Conservation (phyloP, 2,113 vertebrate genomes). For the Seriola aureovittata region DNA sequence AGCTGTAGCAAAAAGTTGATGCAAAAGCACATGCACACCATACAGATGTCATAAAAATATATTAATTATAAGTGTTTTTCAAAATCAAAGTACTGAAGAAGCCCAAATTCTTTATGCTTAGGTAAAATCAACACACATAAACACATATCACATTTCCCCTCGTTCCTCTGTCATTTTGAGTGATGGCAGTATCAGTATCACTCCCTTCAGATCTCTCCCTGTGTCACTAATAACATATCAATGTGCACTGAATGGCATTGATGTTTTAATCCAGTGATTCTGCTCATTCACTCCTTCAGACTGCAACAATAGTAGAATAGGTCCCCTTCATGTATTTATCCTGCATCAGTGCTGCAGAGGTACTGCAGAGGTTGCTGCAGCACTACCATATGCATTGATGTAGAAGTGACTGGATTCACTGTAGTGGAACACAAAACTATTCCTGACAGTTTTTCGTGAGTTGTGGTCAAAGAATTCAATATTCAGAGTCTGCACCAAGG, state of each 20-base stretch:
- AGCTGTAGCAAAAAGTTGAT: neutral
- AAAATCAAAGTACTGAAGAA: neutral
- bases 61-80: neutral
- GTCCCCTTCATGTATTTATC: slow-evolving; percentile 27
- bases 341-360: slow-evolving; percentile 51
- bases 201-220: neutral
- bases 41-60: neutral
- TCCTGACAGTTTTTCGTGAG: neutral
- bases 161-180: slow-evolving; percentile 41
- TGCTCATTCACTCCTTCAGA: slow-evolving; percentile 6
- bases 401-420: slow-evolving; percentile 17
- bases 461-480: neutral
- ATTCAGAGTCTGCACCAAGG: slow-evolving; percentile 27
- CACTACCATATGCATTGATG: slow-evolving; percentile 8
- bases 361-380: slow-evolving; percentile 65
- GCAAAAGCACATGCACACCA: neutral
- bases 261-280: slow-evolving; percentile 17
- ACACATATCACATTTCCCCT: neutral
- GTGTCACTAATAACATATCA: slow-evolving; percentile 34
- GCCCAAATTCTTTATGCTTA: neutral
- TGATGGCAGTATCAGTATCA: slow-evolving; percentile 18
- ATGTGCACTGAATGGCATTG: neutral
- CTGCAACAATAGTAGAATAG: slow-evolving; percentile 1
- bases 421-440: slow-evolving; percentile 1
- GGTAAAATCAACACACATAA: neutral